Evolutionary conservation across 2,797 vertebrate genomes (phyloP).

Genomic region (Thunnus albacares): DNA sequence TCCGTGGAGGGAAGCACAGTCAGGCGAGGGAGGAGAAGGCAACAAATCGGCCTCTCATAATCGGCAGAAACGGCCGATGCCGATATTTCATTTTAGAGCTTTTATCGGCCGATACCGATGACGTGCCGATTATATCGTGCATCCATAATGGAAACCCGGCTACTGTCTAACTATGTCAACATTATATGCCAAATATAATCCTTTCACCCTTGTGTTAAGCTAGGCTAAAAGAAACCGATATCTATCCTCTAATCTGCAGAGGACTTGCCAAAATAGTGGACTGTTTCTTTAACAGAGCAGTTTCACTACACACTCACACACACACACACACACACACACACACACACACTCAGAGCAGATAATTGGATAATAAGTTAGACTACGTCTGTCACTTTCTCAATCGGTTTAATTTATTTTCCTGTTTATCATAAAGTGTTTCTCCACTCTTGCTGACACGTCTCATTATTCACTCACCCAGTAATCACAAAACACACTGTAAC

Average conservation of each 20-base stretch:
- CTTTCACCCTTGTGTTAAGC: no score
- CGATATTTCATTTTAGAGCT: no score
- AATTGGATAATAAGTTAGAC: slow-evolving; percentile 71
- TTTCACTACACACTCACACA: slow-evolving; percentile 14
- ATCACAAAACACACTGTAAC: slow-evolving; percentile 53
- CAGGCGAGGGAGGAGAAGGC: no score
- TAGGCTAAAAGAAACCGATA: not conserved
- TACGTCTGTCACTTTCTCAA: slow-evolving; percentile 55
- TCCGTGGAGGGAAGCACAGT: no score
- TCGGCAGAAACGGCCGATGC: no score
- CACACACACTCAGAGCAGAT: slow-evolving; percentile 47
- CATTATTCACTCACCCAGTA: slow-evolving; percentile 68
- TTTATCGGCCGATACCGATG: no score
- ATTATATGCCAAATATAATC: no score
- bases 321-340: slow-evolving; percentile 21
- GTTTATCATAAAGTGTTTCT: slow-evolving; percentile 66
- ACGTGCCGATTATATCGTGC: no score
- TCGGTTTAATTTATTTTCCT: slow-evolving; percentile 71
- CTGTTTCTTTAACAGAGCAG: slow-evolving; percentile 13
- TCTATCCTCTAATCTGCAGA: not conserved
- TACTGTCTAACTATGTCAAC: no score
- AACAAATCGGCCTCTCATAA: no score
- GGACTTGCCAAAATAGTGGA: not conserved
- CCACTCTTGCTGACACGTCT: slow-evolving; percentile 48
- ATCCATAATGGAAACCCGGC: no score